Percentiles rank a stretch among this genome's conserved stretches.
These are phyloP conservation scores for Celastrina argiolus DNA, from an alignment of 2,888 invertebrate species.

Conservation along the genomic window DNA sequence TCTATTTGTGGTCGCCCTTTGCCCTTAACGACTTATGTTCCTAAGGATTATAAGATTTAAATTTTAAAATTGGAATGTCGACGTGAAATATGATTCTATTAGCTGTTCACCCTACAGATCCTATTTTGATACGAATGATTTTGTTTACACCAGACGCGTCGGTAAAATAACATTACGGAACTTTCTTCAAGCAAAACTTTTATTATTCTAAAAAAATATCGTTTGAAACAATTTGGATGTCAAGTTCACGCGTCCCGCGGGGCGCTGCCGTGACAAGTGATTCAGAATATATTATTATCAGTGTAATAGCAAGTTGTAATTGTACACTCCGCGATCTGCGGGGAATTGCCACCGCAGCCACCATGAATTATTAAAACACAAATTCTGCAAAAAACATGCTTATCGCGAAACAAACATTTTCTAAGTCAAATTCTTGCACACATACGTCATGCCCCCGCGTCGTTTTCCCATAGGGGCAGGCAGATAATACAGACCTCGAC, in stretches of 20 bases:
- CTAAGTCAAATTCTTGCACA: neutral
- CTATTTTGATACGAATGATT: neutral
- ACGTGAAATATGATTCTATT: slow-evolving; percentile 26
- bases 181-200: neutral
- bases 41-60: slow-evolving; percentile 40
- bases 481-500: too few species aligned
- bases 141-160: neutral
- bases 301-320: slow-evolving; percentile 71
- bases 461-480: neutral
- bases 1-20: slow-evolving; percentile 73
- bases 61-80: slow-evolving; percentile 39
- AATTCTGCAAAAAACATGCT: neutral
- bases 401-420: neutral
- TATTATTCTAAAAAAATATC: neutral
- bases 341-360: slow-evolving; percentile 49
- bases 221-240: slow-evolving; percentile 8
- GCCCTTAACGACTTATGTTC: slow-evolving; percentile 63
- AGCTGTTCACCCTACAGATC: neutral
- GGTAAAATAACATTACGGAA: neutral
- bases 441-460: neutral
- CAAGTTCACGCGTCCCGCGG: slow-evolving; percentile 18
- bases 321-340: slow-evolving; percentile 64
- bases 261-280: slow-evolving; percentile 36
- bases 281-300: slow-evolving; percentile 76
- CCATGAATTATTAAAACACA: slow-evolving; percentile 52